Percentiles rank a stretch among this genome's conserved stretches.
Conservation (phyloP, 2,113 vertebrate genomes). For the Daubentonia madagascariensis region DNA sequence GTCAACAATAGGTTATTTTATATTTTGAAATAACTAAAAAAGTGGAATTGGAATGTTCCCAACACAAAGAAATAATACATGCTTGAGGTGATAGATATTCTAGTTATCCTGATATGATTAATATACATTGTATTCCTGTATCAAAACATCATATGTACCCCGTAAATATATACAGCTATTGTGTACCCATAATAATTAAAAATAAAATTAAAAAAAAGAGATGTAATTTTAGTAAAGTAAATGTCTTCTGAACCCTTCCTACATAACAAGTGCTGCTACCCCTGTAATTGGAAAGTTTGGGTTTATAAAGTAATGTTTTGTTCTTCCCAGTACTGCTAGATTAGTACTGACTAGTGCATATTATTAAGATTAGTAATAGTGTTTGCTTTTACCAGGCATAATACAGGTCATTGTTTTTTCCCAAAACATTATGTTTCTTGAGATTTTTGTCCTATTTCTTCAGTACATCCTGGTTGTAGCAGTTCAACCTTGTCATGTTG, state of each 20-base stretch:
- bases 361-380: background rate
- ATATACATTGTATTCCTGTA: too few species aligned
- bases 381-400: background rate
- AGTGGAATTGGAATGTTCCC: too few species aligned
- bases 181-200: too few species aligned
- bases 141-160: too few species aligned
- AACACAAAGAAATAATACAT: too few species aligned
- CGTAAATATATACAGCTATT: too few species aligned
- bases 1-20: too few species aligned
- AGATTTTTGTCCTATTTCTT: background rate
- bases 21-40: too few species aligned
- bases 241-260: background rate
- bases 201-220: too few species aligned
- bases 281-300: background rate
- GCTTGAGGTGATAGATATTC: too few species aligned
- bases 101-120: too few species aligned
- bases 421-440: background rate
- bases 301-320: background rate
- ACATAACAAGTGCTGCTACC: background rate
- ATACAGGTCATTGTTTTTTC: background rate
- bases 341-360: background rate
- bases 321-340: background rate
- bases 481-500: background rate
- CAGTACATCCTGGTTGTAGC: background rate
- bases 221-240: background rate